These are phyloP conservation scores for Rhincodon typus DNA, from an alignment of 2,797 vertebrate species.

Conservation along the genomic window DNA sequence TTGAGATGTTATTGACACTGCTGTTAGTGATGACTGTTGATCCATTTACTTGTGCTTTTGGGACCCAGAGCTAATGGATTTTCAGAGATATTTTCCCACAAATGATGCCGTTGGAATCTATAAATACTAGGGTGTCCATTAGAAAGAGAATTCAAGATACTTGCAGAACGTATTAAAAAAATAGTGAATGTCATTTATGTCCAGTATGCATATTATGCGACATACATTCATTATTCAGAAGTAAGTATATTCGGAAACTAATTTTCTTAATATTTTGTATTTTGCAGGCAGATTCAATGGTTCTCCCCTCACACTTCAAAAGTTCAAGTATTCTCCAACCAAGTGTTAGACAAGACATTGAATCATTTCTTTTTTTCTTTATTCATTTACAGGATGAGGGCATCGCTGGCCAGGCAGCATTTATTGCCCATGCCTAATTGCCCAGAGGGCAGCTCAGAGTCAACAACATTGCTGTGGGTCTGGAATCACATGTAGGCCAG, in stretches of 20 bases:
- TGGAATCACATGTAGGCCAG: no score
- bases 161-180: neutral
- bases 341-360: neutral
- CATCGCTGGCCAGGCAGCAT: no score
- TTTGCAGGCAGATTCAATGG: neutral
- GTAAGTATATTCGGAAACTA: neutral
- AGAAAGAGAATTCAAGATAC: neutral
- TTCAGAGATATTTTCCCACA: neutral
- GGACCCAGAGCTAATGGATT: neutral
- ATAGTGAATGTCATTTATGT: neutral
- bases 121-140: neutral
- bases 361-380: neutral
- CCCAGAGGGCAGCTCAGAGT: no score
- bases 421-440: no score
- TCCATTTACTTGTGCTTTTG: neutral
- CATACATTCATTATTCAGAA: neutral
- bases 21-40: neutral
- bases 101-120: neutral
- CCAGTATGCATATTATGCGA: neutral
- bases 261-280: neutral
- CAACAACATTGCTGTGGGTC: no score
- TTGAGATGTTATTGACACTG: neutral
- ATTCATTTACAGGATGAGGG: no score
- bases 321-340: neutral
- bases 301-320: neutral